Percentiles rank a stretch among this genome's conserved stretches.
Evolutionary conservation across 2,888 invertebrate species (phyloP).

Genomic region (Parnassius apollo): DNA sequence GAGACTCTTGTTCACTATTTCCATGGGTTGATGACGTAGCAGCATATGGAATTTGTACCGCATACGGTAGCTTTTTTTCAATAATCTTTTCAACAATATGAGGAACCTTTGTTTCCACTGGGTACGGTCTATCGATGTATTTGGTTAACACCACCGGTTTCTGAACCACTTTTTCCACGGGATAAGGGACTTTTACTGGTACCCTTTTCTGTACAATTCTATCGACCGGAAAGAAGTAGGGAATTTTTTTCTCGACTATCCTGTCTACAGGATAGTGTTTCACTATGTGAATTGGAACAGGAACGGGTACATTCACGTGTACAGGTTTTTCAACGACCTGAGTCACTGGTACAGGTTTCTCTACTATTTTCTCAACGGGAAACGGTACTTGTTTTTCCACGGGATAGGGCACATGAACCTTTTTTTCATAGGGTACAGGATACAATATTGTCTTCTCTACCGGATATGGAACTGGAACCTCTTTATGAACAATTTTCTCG

Average conservation of each 20-base stretch:
- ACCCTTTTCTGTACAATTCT: conserved; percentile 74
- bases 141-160: conserved; percentile 77
- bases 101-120: conserved; percentile 70
- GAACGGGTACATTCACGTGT: conserved; percentile 64
- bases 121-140: conserved; percentile 70
- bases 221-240: conserved; percentile 67
- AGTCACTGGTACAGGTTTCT: conserved; percentile 72
- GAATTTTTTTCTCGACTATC: conserved; percentile 73
- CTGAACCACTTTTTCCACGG: conserved; percentile 81
- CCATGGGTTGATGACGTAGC: conserved; percentile 59
- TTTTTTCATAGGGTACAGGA: conserved; percentile 66
- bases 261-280: conserved; percentile 77
- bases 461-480: conserved; percentile 70
- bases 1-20: conserved; percentile 46
- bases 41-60: conserved; percentile 75
- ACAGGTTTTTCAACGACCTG: conserved; percentile 68
- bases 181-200: conserved; percentile 65
- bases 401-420: conserved; percentile 73
- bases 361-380: conserved; percentile 74
- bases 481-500: conserved; percentile 68
- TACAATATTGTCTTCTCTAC: conserved; percentile 75
- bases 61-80: conserved; percentile 78
- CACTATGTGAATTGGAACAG: conserved; percentile 61
- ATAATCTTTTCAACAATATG: conserved; percentile 74
- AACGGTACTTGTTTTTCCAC: conserved; percentile 67